These are phyloP conservation scores for Chelonus insularis DNA, from an alignment of 1,140 invertebrate species.

Conservation along the genomic window DNA sequence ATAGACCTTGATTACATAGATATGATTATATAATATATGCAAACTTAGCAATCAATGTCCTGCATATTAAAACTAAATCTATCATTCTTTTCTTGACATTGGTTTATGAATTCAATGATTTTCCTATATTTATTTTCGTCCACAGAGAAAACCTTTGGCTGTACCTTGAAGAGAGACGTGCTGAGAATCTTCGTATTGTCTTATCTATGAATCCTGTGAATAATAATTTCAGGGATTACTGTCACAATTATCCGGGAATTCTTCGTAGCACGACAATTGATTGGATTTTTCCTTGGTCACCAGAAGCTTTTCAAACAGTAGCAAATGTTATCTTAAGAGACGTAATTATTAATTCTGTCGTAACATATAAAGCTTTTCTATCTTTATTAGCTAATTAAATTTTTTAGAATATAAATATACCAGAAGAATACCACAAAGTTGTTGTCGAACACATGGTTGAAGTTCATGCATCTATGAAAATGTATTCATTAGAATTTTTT, in stretches of 20 bases:
- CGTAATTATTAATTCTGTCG: slow-evolving; percentile 50
- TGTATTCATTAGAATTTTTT: slow-evolving; percentile 74
- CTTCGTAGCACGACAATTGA: slow-evolving; percentile 92
- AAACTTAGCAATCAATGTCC: too few relatives aligned
- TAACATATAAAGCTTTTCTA: too few relatives aligned
- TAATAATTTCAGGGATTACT: slow-evolving; percentile 76
- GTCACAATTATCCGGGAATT: slow-evolving; percentile 87
- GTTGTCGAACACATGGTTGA: slow-evolving; percentile 83
- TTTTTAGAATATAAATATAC: slow-evolving; percentile 64
- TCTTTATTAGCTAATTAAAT: too few relatives aligned
- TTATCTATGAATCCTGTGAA: slow-evolving; percentile 87
- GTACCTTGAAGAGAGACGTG: slow-evolving; percentile 78
- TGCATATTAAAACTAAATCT: background rate
- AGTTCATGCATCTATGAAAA: slow-evolving; percentile 74
- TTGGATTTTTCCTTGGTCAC: slow-evolving; percentile 92
- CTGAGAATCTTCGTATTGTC: slow-evolving; percentile 85
- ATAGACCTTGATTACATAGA: too few relatives aligned
- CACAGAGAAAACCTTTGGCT: slow-evolving; percentile 79
- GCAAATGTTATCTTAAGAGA: slow-evolving; percentile 76
- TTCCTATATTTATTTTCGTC: slow-evolving; percentile 17
- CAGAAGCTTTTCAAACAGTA: slow-evolving; percentile 83
- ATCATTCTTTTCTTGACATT: background rate
- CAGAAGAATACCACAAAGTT: slow-evolving; percentile 65
- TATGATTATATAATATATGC: too few relatives aligned
- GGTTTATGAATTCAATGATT: too few relatives aligned